A percentile compares a stretch with the other conserved stretches of the same genome.
These are phyloP conservation scores for Lathronympha strigana DNA, from an alignment of 2,888 invertebrate species.

Conservation along the genomic window DNA sequence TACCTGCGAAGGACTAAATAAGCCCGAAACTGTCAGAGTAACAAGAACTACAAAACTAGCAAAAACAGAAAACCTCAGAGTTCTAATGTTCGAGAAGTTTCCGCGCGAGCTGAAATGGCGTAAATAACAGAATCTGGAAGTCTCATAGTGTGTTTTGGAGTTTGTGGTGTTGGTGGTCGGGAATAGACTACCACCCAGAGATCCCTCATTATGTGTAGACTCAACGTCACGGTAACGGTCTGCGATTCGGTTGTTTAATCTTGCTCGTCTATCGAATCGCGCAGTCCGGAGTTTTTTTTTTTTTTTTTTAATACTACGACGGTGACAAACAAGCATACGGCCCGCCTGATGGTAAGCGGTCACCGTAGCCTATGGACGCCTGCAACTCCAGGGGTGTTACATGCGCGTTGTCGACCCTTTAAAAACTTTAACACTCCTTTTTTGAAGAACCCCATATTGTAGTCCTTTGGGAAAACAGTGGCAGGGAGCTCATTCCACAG, in stretches of 20 bases:
- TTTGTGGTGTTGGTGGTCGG: background rate
- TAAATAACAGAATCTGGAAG: background rate
- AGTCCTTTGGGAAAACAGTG: too few relatives aligned
- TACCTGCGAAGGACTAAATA: constrained; percentile 32
- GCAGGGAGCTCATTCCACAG: too few relatives aligned
- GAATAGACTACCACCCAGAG: background rate
- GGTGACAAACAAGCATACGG: too few relatives aligned
- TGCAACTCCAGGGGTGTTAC: too few relatives aligned
- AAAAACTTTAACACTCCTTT: too few relatives aligned
- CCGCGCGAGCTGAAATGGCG: background rate
- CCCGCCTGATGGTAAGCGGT: too few relatives aligned
- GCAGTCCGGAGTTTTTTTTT: too few relatives aligned
- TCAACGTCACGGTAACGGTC: background rate
- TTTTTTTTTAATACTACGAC: too few relatives aligned
- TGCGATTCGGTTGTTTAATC: background rate
- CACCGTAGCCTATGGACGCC: too few relatives aligned
- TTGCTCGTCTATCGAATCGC: too few relatives aligned
- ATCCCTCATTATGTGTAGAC: background rate
- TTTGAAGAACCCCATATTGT: too few relatives aligned
- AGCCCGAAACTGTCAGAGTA: constrained; percentile 37
- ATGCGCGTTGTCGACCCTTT: too few relatives aligned
- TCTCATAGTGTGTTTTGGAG: background rate
- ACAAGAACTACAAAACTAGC: constrained; percentile 39
- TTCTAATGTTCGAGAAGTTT: constrained; percentile 33
- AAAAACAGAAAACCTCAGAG: constrained; percentile 40